Percentiles rank a stretch among this genome's conserved stretches.
Conservation (phyloP, 2,797 vertebrate genomes). For the Chrysocyon brachyurus region DNA sequence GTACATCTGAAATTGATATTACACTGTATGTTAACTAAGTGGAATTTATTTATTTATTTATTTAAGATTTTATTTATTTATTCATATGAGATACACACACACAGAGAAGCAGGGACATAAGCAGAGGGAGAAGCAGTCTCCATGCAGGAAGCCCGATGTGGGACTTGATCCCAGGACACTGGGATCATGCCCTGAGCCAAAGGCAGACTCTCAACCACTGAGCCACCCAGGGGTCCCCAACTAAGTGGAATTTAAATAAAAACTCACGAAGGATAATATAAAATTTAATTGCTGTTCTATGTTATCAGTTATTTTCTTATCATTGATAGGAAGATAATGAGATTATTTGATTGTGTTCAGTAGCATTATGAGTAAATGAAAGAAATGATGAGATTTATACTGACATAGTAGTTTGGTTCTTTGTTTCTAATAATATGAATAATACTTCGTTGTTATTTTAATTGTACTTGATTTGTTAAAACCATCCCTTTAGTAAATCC, state of each 20-base stretch:
- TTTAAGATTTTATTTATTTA: too few relatives aligned
- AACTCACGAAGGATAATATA: neutral
- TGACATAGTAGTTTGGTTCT: neutral
- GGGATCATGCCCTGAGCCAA: too few relatives aligned
- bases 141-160: too few relatives aligned
- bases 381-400: neutral
- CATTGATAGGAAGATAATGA: neutral
- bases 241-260: neutral
- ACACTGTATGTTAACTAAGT: neutral
- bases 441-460: neutral
- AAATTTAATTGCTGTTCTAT: neutral
- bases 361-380: neutral
- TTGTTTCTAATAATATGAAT: neutral
- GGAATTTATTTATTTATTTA: neutral
- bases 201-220: too few relatives aligned
- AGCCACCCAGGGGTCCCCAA: neutral
- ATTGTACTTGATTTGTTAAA: neutral
- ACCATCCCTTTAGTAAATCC: neutral
- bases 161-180: too few relatives aligned
- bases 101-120: too few relatives aligned
- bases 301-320: neutral
- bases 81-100: too few relatives aligned
- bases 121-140: too few relatives aligned
- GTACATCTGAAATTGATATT: neutral
- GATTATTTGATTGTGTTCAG: neutral